Evolutionary conservation across 2,797 vertebrate genomes (phyloP), one percentile per base, ranked within the genome.

Genomic region (Pangasius larnaudii): DNA sequence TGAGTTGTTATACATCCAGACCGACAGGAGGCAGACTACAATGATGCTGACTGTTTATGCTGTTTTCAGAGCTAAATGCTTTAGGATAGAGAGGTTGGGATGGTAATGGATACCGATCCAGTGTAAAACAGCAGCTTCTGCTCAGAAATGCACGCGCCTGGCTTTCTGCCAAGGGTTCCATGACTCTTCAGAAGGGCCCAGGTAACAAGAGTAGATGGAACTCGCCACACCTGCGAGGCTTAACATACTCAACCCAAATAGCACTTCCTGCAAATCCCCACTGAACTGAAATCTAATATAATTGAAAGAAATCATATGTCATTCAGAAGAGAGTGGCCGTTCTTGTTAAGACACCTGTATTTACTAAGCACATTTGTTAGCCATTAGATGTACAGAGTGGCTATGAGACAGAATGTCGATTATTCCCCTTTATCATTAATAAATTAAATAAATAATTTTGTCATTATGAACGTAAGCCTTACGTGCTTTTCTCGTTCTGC

Each of bases 1-100:
- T 81, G 74, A 86, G 86, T 75, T 83, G 36, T 91, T 87, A 88
- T 71, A 82, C 85, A 78, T 84, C 84, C 86, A 89, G 58, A 39
- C 67, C 77, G 58, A 87, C 59, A 90, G 89, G 87, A 82, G 89
- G 87, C 85, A 89, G 72, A 51, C 61, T 79, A 72, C n/a, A 78
- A 36, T 69, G 30, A 69, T 53, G 59, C 2, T 65, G 82, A 84
- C 49, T 36, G 39, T 79, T 39, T 59, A 46, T 33, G 51, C 51
- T 88, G 61, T 79, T 85, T 84, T 85, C 49, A 78, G 63, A 59
- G 22, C 51, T 79, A 46, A 85, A 80, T 49, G 16, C n/a, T 42
- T 59, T 46, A 59, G 33, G 24, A 63, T 49, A 61, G 36, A 16
- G n/a, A 18, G 30, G 5, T 53, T 65, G 33, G 67, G 13, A 30